A percentile compares a stretch with the other conserved stretches of the same genome.
Conservation (phyloP, 2,797 vertebrate genomes). For the Philypnodon macrostomus region DNA sequence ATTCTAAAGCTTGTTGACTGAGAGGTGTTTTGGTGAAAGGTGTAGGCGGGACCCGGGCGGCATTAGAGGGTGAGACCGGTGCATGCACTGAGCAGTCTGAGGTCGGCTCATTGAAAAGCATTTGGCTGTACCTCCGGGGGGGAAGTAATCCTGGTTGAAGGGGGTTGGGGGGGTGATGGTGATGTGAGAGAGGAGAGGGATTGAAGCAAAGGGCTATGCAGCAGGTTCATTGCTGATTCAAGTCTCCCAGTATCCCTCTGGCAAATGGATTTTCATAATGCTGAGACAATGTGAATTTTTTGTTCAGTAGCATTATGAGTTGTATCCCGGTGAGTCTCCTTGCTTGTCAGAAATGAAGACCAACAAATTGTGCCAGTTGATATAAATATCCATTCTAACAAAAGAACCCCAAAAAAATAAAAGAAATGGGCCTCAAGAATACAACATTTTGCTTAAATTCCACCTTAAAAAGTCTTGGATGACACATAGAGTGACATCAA, state of each 20-base stretch:
- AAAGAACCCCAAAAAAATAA: neutral
- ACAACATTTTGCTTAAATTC: no score
- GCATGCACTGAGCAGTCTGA: conserved; percentile 36
- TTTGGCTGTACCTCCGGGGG: conserved; percentile 55
- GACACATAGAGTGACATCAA: no score
- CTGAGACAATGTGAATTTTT: conserved; percentile 63
- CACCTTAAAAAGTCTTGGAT: no score
- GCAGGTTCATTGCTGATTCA: conserved; percentile 70
- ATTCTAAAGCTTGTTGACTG: conserved; percentile 18
- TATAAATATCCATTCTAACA: conserved; percentile 12
- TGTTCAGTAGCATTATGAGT: conserved; percentile 21
- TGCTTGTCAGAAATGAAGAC: conserved; percentile 32
- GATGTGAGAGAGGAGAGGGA: no score
- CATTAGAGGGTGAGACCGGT: conserved; percentile 59
- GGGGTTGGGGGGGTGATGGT: no score
- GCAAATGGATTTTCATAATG: conserved; percentile 72
- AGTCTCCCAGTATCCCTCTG: conserved; percentile 68
- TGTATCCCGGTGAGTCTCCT: conserved; percentile 24
- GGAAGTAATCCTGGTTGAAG: no score
- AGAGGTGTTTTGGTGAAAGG: conserved; percentile 24
- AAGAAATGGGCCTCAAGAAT: no score
- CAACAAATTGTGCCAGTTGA: conserved; percentile 10
- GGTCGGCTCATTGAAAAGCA: conserved; percentile 57
- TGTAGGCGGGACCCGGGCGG: conserved; percentile 27
- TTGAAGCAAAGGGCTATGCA: conserved; percentile 52